Base-by-base conservation (phyloP, 2,888 invertebrate genomes). In the Hoplodrina ambigua region DNA sequence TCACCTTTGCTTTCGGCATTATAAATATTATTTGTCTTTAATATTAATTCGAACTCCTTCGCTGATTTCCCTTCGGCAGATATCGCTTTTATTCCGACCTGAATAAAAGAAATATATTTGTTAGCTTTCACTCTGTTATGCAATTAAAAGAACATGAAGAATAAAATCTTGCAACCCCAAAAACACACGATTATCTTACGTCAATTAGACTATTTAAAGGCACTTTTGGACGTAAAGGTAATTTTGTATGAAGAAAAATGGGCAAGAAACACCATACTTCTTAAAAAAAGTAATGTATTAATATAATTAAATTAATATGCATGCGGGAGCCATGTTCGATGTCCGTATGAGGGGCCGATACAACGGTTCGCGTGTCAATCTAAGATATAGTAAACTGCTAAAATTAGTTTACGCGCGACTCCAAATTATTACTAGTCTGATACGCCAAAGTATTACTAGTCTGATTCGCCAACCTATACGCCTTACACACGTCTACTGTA, bases 11-110 rank as follows among this genome's bases (percentile, higher is more conserved):
- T 89, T 89, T 95, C 95, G 8, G 91, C 88, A 82, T 93, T 93
- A 81, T 93, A 94, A 74, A 94, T 88, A 82, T 94, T 92, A 84
- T 95, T 96, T 84, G 91, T 94, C 87, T 94, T 90, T 82, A 96
- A 86, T 89, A 96, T 95, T 85, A 95, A 87, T 82, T 95, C 95
- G 82, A 95, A 94, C 77, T 95, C 95, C 85, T 95, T 96, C 50
- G 94, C 91, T 10, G 94, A 91, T 82, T 95, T 95, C 19, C 94
- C 94, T 53, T 95, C 95, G 4, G 94, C 92, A 6, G 94, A 88
- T 84, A 96, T 86, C 37, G 91, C 89, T 87, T 94, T 94, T 75
- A 96, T 94, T 69, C 96, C 96, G 67, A 95, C 94, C 96, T 95
- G 85, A 62, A 88, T 82, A 69, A 62, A 81, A 44, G 37, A 72